A percentile compares a stretch with the other conserved stretches of the same genome.
These are phyloP conservation scores for Anastatus disparis DNA, from an alignment of 1,140 invertebrate genomes.

Conservation along the genomic window DNA sequence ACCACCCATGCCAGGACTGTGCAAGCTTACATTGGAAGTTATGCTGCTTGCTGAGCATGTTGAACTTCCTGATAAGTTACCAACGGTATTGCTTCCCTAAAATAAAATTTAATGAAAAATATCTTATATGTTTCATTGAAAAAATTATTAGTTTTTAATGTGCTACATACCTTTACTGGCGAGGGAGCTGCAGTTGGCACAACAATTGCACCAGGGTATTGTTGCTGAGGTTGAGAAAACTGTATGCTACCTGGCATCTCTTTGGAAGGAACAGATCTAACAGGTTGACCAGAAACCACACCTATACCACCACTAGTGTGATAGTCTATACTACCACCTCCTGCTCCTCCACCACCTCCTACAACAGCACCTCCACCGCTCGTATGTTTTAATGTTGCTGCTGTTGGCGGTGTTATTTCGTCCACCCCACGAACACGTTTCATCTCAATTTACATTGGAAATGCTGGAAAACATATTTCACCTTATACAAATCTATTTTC, in stretches of 20 bases:
- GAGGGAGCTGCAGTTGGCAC: conserved; percentile 62
- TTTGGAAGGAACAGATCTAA: conserved; percentile 62
- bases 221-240: conserved; percentile 63
- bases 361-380: conserved; percentile 50
- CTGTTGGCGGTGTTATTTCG: conserved; percentile 67
- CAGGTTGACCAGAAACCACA: conserved; percentile 62
- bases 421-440: conserved; percentile 73
- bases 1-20: conserved; percentile 55
- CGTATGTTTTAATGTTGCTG: conserved; percentile 55
- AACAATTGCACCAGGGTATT: conserved; percentile 64
- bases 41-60: conserved; percentile 57
- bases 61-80: conserved; percentile 49
- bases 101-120: not conserved
- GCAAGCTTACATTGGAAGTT: conserved; percentile 54
- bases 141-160: not conserved
- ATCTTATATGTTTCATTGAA: not conserved
- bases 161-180: conserved; percentile 58
- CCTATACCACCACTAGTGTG: conserved; percentile 60
- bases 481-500: no score
- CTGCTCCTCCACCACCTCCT: conserved; percentile 50
- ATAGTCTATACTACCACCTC: conserved; percentile 51
- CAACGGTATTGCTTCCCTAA: conserved; percentile 53
- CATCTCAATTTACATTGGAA: conserved; percentile 74
- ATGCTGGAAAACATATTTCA: conserved; percentile 54
- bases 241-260: conserved; percentile 66